A percentile compares a stretch with the other conserved stretches of the same genome.
Conservation (phyloP, 2,113 vertebrate species). For the Caracal caracal region DNA sequence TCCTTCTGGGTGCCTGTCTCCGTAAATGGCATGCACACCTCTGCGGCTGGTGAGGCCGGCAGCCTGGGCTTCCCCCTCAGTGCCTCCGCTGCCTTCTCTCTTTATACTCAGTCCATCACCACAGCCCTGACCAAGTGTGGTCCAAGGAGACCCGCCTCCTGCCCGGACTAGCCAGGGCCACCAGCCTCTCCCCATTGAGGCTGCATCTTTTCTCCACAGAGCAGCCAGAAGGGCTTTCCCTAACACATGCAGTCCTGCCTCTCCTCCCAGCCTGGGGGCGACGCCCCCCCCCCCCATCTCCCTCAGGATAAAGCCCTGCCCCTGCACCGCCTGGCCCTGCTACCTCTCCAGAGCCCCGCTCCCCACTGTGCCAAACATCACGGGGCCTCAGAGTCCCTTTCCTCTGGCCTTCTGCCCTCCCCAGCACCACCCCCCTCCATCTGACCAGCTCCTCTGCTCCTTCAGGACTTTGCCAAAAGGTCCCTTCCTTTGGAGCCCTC, state of each 20-base stretch:
- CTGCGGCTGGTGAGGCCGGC: accelerated
- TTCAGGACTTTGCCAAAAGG: neutral
- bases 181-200: neutral
- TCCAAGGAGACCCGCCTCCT: neutral
- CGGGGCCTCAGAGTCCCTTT: too few species aligned
- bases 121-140: accelerated
- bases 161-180: neutral
- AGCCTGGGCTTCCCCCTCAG: neutral
- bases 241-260: accelerated
- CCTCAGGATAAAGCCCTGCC: neutral
- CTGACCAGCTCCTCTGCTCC: neutral
- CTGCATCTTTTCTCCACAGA: neutral
- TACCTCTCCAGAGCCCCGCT: neutral
- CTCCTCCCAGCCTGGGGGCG: neutral
- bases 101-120: neutral
- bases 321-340: neutral
- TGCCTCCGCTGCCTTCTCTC: neutral
- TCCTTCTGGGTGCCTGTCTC: neutral
- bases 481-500: neutral
- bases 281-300: neutral
- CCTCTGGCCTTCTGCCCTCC: neutral
- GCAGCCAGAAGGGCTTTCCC: neutral
- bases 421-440: too few species aligned
- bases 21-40: accelerated
- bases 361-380: too few species aligned